Percentiles rank a stretch among this genome's conserved stretches.
These are phyloP conservation scores for Anoplius nigerrimus DNA, from an alignment of 2,888 invertebrate genomes.

Conservation along the genomic window DNA sequence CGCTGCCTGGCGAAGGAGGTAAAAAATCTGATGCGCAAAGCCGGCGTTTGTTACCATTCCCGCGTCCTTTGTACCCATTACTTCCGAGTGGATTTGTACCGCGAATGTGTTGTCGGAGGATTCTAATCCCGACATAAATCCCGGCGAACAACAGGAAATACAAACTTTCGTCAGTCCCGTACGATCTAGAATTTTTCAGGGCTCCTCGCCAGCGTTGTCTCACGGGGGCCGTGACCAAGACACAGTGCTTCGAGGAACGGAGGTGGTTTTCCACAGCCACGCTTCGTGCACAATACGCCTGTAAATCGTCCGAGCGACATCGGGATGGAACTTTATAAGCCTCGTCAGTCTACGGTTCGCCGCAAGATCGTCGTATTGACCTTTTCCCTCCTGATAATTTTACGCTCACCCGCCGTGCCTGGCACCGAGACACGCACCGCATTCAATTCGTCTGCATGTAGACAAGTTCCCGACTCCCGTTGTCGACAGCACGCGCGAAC, in stretches of 20 bases:
- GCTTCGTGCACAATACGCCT: constrained; percentile 20
- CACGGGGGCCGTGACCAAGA: constrained; percentile 49
- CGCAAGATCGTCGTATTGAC: constrained; percentile 7
- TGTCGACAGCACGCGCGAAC: too few relatives aligned
- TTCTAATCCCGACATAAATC: too few relatives aligned
- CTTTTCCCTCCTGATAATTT: background rate
- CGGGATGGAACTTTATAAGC: constrained; percentile 26
- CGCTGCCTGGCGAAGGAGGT: too few relatives aligned
- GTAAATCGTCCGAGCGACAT: constrained; percentile 28
- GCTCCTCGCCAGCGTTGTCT: constrained; percentile 21
- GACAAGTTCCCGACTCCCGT: background rate
- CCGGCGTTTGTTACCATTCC: too few relatives aligned
- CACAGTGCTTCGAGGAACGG: constrained; percentile 27
- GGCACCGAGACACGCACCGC: too few relatives aligned
- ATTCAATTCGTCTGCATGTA: background rate
- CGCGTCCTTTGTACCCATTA: too few relatives aligned
- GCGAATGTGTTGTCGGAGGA: too few relatives aligned
- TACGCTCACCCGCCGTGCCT: background rate
- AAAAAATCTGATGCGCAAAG: too few relatives aligned
- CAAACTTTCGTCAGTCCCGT: too few relatives aligned
- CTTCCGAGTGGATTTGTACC: too few relatives aligned
- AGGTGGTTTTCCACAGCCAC: background rate
- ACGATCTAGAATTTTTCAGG: constrained; percentile 17
- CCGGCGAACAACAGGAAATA: too few relatives aligned
- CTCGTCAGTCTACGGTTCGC: constrained; percentile 10